Conservation (phyloP, 1,140 invertebrate genomes). For the Hycleus phaleratus region DNA sequence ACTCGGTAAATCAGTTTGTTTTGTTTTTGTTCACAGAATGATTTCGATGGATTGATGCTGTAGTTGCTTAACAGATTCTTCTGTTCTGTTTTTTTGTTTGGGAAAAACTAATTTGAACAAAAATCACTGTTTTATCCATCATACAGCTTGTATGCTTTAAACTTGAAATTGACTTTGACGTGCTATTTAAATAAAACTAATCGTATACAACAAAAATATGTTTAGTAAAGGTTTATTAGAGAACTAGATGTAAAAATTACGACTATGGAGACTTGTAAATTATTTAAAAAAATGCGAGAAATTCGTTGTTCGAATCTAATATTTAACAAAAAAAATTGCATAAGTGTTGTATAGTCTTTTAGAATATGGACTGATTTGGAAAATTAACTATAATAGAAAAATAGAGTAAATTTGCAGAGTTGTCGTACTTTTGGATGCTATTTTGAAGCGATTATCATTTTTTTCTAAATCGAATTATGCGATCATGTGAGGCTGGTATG, state of each 20-base stretch:
- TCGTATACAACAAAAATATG: slow-evolving; percentile 3
- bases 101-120: not conserved
- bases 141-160: slow-evolving; percentile 14
- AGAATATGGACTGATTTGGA: slow-evolving; percentile 14
- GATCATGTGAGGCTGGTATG: slow-evolving; percentile 14
- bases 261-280: slow-evolving; percentile 6
- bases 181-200: slow-evolving; percentile 8
- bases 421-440: slow-evolving; percentile 7
- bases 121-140: slow-evolving; percentile 10
- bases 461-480: not conserved
- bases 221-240: slow-evolving; percentile 7
- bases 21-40: not conserved
- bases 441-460: slow-evolving; percentile 7
- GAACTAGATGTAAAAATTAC: slow-evolving; percentile 10
- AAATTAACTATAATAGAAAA: not conserved
- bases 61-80: slow-evolving; percentile 2
- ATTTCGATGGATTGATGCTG: slow-evolving; percentile 12
- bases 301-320: slow-evolving; percentile 4
- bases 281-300: slow-evolving; percentile 8
- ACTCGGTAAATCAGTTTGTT: no score
- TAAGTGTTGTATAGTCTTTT: slow-evolving; percentile 15
- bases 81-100: no score
- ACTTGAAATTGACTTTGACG: slow-evolving; percentile 13
- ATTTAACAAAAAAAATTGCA: not conserved
- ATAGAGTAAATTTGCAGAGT: not conserved